phyloP scores from a whole-genome alignment of 2,797 vertebrate species.

The Ambastaia sidthimunki region DNA sequence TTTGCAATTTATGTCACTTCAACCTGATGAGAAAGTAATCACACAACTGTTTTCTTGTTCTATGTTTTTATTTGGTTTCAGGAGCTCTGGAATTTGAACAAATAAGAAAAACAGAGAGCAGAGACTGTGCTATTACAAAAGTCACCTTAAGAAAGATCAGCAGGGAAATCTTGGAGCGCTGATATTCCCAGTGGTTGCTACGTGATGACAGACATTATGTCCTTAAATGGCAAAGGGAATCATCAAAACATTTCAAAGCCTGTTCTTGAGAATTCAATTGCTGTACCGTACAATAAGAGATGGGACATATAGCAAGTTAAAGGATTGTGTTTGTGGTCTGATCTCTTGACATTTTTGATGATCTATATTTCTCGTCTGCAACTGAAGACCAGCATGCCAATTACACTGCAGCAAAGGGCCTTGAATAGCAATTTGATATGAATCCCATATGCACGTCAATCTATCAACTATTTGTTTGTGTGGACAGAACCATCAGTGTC shows the following conservation, averaged over 20 bases:
- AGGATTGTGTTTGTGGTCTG: slow-evolving; percentile 8
- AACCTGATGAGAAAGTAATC: not conserved
- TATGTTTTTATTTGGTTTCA: slow-evolving; percentile 80
- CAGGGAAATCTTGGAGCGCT: not conserved
- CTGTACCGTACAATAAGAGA: not conserved
- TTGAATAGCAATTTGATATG: slow-evolving; percentile 7
- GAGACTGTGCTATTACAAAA: slow-evolving; percentile 45
- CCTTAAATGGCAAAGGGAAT: not conserved
- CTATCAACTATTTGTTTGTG: not conserved
- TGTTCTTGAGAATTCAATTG: not conserved
- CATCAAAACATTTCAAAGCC: not conserved
- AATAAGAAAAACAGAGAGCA: slow-evolving; percentile 57
- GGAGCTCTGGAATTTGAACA: slow-evolving; percentile 63
- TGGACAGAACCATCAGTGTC: not conserved
- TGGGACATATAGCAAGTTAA: not conserved
- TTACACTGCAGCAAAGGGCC: slow-evolving; percentile 15
- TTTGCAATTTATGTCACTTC: too few species aligned
- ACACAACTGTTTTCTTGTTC: slow-evolving; percentile 50
- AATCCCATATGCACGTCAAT: not conserved
- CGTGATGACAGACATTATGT: not conserved
- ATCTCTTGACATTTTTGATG: slow-evolving; percentile 18
- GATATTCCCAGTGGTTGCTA: slow-evolving; percentile 8
- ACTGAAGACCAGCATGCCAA: slow-evolving; percentile 18
- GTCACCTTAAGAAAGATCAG: slow-evolving; percentile 53
- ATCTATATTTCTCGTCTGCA: not conserved